Percentiles rank a stretch among this genome's conserved stretches.
Conservation (phyloP, 2,888 invertebrate species). For the Coenonympha glycerion region DNA sequence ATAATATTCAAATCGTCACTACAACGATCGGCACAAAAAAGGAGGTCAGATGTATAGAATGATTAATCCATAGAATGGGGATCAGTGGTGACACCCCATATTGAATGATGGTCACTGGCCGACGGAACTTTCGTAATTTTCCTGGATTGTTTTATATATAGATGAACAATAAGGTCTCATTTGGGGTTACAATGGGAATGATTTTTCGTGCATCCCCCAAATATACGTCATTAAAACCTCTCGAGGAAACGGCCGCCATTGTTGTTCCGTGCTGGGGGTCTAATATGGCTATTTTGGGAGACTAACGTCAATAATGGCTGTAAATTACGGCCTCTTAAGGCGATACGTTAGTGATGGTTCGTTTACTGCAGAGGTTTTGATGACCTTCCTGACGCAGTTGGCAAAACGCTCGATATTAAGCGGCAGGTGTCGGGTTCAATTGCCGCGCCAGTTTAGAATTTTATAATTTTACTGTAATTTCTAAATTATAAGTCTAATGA, state of each 20-base stretch:
- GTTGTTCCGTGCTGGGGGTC: conserved; percentile 24
- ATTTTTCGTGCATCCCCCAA: conserved; percentile 58
- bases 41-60: too few relatives aligned
- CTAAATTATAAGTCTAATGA: too few relatives aligned
- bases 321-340: conserved; percentile 5
- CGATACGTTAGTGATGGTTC: background rate
- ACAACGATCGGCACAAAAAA: too few relatives aligned
- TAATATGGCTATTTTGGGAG: conserved; percentile 31
- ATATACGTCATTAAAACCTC: conserved; percentile 62
- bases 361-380: too few relatives aligned
- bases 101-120: conserved; percentile 56
- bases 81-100: too few relatives aligned
- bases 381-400: too few relatives aligned
- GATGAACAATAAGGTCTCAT: conserved; percentile 66
- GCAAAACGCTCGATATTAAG: too few relatives aligned
- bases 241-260: conserved; percentile 26
- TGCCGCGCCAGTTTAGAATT: too few relatives aligned
- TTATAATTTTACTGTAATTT: too few relatives aligned
- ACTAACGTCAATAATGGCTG: conserved; percentile 15
- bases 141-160: conserved; percentile 68
- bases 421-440: too few relatives aligned
- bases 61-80: too few relatives aligned
- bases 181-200: conserved; percentile 64
- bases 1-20: too few relatives aligned
- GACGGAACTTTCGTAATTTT: conserved; percentile 59